Evolutionary conservation across 2,113 vertebrate genomes (phyloP).

Genomic region (Lampris megalopsis): DNA sequence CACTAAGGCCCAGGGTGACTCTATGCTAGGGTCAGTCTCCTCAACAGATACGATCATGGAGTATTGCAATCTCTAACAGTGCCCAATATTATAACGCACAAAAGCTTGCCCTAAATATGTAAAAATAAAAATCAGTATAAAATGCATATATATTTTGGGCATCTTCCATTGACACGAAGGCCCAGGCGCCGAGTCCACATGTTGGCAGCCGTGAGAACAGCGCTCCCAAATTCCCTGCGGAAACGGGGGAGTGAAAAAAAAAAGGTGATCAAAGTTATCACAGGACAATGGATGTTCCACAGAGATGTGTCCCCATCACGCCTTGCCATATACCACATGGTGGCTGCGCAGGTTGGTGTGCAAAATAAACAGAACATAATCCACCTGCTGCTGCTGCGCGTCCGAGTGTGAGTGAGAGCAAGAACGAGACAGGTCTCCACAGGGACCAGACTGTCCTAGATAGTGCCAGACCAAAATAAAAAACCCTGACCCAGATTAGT

Average conservation of each 20-base stretch:
- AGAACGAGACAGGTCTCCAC: conserved; percentile 16
- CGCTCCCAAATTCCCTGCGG: no score
- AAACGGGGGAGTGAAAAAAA: no score
- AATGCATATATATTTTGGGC: no score
- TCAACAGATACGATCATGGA: conserved; percentile 1
- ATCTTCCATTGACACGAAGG: no score
- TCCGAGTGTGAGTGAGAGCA: background rate
- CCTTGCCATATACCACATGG: no score
- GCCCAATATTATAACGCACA: background rate
- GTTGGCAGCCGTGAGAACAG: no score
- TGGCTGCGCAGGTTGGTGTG: background rate
- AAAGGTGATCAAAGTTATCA: no score
- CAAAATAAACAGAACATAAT: background rate
- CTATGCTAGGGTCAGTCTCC: conserved; percentile 39
- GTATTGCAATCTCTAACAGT: background rate
- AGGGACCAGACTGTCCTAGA: conserved; percentile 60
- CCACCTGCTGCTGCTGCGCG: background rate
- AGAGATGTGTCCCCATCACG: no score
- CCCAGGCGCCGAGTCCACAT: no score
- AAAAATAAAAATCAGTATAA: background rate
- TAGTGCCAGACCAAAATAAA: conserved; percentile 45
- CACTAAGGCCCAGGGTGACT: conserved; percentile 43
- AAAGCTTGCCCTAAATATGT: background rate
- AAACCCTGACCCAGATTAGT: conserved; percentile 45
- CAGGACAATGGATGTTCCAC: no score